Conservation (phyloP, 1,140 invertebrate species). For the Frieseomelitta varia region DNA sequence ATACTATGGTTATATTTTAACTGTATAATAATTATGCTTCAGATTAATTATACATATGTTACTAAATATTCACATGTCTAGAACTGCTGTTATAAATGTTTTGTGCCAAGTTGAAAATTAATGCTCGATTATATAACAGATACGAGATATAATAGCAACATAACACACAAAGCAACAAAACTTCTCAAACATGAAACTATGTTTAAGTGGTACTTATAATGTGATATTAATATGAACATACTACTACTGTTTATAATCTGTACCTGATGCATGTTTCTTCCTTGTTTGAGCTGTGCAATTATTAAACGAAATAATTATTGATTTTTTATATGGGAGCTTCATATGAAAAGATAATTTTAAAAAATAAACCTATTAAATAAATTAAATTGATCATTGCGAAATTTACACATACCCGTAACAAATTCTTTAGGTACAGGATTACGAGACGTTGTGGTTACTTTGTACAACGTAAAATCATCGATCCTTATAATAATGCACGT, state of each 20-base stretch:
- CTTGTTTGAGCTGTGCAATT: slow-evolving; percentile 79
- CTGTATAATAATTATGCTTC: neutral
- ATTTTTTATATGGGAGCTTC: slow-evolving; percentile 38
- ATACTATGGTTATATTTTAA: slow-evolving; percentile 6
- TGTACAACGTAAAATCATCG: slow-evolving; percentile 93
- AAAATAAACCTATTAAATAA: slow-evolving; percentile 26
- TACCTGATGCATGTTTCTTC: slow-evolving; percentile 81
- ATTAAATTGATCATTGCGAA: neutral
- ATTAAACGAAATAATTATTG: slow-evolving; percentile 72
- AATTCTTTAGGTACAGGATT: slow-evolving; percentile 90
- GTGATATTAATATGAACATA: slow-evolving; percentile 52
- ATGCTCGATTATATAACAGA: slow-evolving; percentile 26
- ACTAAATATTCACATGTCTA: slow-evolving; percentile 1
- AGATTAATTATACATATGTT: neutral
- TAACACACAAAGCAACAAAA: slow-evolving; percentile 30
- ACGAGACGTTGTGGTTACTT: slow-evolving; percentile 89
- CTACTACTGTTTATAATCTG: slow-evolving; percentile 65
- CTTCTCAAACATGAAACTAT: slow-evolving; percentile 30
- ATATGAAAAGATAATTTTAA: slow-evolving; percentile 20
- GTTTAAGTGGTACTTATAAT: slow-evolving; percentile 28
- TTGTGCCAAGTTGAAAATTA: slow-evolving; percentile 28
- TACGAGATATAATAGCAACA: slow-evolving; percentile 10
- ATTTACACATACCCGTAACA: slow-evolving; percentile 85
- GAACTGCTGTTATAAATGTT: neutral
- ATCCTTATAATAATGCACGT: slow-evolving; percentile 94